Conservation (phyloP, 2,797 vertebrate species). For the Jordanella pulchra region DNA sequence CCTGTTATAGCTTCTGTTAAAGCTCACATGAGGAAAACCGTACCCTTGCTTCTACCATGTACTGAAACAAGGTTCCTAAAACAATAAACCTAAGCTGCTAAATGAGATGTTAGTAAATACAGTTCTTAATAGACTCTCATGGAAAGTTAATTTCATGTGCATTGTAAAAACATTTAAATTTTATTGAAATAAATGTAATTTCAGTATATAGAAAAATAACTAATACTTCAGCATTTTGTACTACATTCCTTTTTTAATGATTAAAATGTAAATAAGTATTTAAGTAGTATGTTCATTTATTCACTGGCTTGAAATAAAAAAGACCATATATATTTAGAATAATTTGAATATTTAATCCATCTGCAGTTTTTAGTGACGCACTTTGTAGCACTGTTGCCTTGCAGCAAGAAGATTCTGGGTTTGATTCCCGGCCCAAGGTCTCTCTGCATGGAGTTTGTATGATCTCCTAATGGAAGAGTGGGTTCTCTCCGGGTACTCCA, state of each 20-base stretch:
- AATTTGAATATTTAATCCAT: conserved; percentile 31
- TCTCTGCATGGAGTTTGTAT: too few relatives aligned
- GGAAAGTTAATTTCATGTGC: conserved; percentile 34
- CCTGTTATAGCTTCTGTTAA: conserved; percentile 37
- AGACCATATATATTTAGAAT: conserved; percentile 33
- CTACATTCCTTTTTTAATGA: conserved; percentile 43
- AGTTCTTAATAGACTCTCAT: conserved; percentile 17
- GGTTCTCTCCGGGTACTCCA: too few relatives aligned
- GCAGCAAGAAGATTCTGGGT: too few relatives aligned
- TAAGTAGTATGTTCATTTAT: conserved; percentile 19
- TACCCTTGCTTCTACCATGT: conserved; percentile 54
- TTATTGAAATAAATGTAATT: conserved; percentile 36
- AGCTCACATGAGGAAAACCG: conserved; percentile 41
- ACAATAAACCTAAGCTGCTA: conserved; percentile 29
- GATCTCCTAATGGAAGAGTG: too few relatives aligned
- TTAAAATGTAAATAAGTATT: conserved; percentile 11
- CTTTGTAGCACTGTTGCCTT: too few relatives aligned
- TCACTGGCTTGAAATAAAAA: conserved; percentile 36
- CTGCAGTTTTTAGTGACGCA: too few relatives aligned
- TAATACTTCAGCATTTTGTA: conserved; percentile 42
- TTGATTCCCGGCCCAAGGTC: too few relatives aligned
- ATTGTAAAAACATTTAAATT: conserved; percentile 27
- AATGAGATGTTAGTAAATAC: conserved; percentile 26
- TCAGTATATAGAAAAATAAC: conserved; percentile 68
- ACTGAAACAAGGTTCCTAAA: conserved; percentile 35